phyloP scores from a whole-genome alignment of 1,140 invertebrate species.

The Penaeus japonicus region DNA sequence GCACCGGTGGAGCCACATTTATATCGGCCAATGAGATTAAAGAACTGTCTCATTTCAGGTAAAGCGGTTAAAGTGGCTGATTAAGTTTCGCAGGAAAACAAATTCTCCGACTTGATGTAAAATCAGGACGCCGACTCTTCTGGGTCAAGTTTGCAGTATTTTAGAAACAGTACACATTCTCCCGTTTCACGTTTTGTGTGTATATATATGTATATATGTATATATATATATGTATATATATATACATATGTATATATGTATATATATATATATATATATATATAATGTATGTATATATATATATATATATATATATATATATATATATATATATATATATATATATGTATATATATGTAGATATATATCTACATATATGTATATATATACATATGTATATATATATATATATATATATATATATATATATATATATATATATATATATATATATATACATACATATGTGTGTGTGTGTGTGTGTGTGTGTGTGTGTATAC shows the following conservation, averaged over 20 bases:
- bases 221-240: neutral
- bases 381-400: slow-evolving; percentile 19
- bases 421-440: neutral
- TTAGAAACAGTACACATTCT: too few relatives aligned
- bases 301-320: neutral
- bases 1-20: too few relatives aligned
- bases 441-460: neutral
- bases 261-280: slow-evolving; percentile 7
- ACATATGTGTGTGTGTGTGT: neutral
- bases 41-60: too few relatives aligned
- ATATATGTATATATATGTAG: slow-evolving; percentile 1
- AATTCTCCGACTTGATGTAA: too few relatives aligned
- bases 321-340: neutral
- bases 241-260: neutral
- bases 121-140: too few relatives aligned
- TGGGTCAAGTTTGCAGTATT: too few relatives aligned
- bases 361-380: slow-evolving; percentile 10
- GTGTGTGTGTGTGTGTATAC: neutral
- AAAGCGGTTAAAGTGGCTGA: too few relatives aligned
- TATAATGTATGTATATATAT: neutral
- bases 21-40: too few relatives aligned
- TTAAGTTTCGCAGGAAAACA: too few relatives aligned
- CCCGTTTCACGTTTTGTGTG: neutral
- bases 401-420: slow-evolving; percentile 7
- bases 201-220: neutral